Conservation (phyloP, 2,797 vertebrate species). For the Avahi laniger region DNA sequence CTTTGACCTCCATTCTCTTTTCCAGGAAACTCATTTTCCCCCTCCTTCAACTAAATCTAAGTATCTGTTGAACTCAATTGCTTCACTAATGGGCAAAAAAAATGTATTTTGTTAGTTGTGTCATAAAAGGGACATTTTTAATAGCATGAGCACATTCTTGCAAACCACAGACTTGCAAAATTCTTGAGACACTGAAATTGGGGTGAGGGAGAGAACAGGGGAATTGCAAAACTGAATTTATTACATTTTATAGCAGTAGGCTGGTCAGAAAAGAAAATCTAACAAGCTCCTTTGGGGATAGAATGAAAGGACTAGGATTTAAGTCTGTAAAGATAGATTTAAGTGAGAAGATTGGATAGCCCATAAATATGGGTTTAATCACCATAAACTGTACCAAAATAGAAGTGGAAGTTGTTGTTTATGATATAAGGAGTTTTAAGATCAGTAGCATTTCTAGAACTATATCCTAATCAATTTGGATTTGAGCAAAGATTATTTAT, state of each 20-base stretch:
- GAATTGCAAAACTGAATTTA: not conserved
- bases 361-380: not conserved
- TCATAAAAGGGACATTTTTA: constrained; percentile 31
- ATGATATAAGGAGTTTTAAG: not conserved
- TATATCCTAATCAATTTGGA: not conserved
- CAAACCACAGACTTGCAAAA: constrained; percentile 46
- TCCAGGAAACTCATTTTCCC: not conserved
- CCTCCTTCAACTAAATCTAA: constrained; percentile 13
- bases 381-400: not conserved
- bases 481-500: not conserved
- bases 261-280: constrained; percentile 32
- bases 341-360: not conserved
- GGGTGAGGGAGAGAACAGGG: not conserved
- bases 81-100: not conserved
- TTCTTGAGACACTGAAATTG: constrained; percentile 50
- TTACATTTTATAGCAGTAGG: not conserved
- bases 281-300: not conserved
- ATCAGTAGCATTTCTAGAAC: not conserved
- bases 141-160: not conserved
- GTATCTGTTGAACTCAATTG: constrained; percentile 8
- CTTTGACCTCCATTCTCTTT: not conserved
- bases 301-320: not conserved
- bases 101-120: constrained; percentile 12
- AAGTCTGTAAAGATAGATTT: constrained; percentile 17
- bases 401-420: not conserved